Evolutionary conservation across 1,140 invertebrate species (phyloP).

Genomic region (Drosophila rhopaloa): DNA sequence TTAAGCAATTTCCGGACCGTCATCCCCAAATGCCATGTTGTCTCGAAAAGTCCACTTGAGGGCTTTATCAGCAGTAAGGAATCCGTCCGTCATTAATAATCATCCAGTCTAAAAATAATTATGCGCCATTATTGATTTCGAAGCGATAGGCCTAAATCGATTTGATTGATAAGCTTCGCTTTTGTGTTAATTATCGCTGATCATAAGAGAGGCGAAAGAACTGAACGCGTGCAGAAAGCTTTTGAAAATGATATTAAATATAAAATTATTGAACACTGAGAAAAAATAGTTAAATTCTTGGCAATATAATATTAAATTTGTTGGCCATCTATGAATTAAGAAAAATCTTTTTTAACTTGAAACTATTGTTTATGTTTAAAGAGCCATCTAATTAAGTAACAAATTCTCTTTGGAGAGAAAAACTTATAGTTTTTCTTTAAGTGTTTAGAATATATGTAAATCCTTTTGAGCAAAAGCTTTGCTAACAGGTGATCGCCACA

Average conservation of each 20-base stretch:
- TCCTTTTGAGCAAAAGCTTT: constrained; percentile 45
- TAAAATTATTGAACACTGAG: neutral
- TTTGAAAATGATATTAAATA: neutral
- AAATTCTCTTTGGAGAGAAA: no score
- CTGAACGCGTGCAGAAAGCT: constrained; percentile 5
- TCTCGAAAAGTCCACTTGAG: constrained; percentile 25
- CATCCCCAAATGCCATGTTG: constrained; percentile 21
- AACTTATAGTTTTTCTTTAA: neutral
- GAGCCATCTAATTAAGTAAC: no score
- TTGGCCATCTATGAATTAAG: no score
- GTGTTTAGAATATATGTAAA: neutral
- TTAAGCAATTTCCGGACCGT: constrained; percentile 5
- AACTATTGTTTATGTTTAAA: no score
- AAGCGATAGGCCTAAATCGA: constrained; percentile 26
- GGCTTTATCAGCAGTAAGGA: constrained; percentile 18
- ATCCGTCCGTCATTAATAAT: constrained; percentile 47
- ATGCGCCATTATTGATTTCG: constrained; percentile 34
- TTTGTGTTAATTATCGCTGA: constrained; percentile 16
- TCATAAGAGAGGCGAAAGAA: constrained; percentile 24
- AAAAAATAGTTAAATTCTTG: neutral
- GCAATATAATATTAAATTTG: neutral
- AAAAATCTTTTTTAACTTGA: no score
- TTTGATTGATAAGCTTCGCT: constrained; percentile 54
- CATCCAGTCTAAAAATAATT: constrained; percentile 44
- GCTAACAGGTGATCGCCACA: constrained; percentile 60